phyloP scores from a whole-genome alignment of 2,113 vertebrate genomes.

The Mungos mungo region DNA sequence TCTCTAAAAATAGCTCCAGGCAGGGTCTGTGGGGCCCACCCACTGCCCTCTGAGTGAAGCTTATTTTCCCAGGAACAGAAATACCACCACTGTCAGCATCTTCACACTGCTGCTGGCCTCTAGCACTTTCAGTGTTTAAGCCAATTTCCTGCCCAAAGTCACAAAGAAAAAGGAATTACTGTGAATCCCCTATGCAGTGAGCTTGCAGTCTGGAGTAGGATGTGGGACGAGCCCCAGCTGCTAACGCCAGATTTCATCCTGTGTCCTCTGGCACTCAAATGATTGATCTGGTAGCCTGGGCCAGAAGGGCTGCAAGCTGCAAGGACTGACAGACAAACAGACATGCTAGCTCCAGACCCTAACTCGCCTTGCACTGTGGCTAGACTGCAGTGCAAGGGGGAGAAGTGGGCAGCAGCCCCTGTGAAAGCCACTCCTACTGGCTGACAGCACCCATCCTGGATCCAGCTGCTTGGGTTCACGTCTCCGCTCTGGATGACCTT shows the following conservation, averaged over 20 bases:
- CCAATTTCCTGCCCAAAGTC: neutral
- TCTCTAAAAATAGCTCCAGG: constrained; percentile 52
- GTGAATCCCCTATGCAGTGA: neutral
- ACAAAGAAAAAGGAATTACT: neutral
- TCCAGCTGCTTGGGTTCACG: neutral
- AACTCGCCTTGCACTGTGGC: neutral
- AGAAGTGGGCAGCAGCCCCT: neutral
- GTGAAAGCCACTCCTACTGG: neutral
- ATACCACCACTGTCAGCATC: neutral
- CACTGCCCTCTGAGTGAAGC: neutral
- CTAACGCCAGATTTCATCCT: neutral
- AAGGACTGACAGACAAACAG: neutral
- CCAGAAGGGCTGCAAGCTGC: neutral
- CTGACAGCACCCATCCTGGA: neutral
- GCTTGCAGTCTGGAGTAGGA: neutral
- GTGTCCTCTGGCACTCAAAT: neutral
- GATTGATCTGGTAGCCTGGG: neutral
- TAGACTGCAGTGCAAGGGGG: neutral
- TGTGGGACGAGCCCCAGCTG: neutral
- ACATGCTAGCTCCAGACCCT: neutral
- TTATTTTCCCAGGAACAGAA: constrained; percentile 6
- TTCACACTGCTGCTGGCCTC: neutral
- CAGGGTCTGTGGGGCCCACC: neutral
- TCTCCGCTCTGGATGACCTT: neutral
- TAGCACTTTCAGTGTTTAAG: neutral